Evolutionary conservation across 2,113 vertebrate genomes (phyloP).

Genomic region (Datnioides undecimradiatus): DNA sequence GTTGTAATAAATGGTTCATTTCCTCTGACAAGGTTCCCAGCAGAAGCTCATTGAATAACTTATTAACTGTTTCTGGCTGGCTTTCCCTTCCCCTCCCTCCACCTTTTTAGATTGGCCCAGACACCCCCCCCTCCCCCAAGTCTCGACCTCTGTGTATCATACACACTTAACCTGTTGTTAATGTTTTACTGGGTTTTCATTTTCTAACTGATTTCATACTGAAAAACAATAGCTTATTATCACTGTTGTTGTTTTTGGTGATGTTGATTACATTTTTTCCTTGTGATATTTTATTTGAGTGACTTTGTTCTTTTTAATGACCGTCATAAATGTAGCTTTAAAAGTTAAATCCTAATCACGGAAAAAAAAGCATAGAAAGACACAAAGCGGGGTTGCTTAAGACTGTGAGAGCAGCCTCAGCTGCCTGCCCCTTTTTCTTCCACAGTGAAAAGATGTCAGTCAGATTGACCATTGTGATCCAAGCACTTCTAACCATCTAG

Average conservation of each 20-base stretch:
- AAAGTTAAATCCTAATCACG: slow-evolving; percentile 59
- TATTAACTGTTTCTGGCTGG: slow-evolving; percentile 52
- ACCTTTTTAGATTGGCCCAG: slow-evolving; percentile 34
- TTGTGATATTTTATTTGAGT: slow-evolving; percentile 70
- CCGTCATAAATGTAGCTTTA: slow-evolving; percentile 76
- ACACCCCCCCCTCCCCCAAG: too few species aligned
- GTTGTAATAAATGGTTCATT: slow-evolving; percentile 42
- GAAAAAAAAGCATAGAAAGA: slow-evolving; percentile 43
- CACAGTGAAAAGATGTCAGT: slow-evolving; percentile 24
- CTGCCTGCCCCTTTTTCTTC: slow-evolving; percentile 1
- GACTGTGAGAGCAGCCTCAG: slow-evolving; percentile 9
- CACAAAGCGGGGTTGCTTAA: slow-evolving; percentile 11
- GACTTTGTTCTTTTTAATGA: slow-evolving; percentile 71
- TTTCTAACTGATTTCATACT: slow-evolving; percentile 74
- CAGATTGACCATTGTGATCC: slow-evolving; percentile 38
- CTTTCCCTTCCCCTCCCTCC: slow-evolving; percentile 39
- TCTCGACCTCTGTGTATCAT: slow-evolving; percentile 55
- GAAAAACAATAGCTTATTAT: slow-evolving; percentile 68
- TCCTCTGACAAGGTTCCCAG: slow-evolving; percentile 35
- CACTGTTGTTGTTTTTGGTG: slow-evolving; percentile 55
- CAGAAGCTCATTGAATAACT: slow-evolving; percentile 41
- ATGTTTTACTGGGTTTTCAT: slow-evolving; percentile 65
- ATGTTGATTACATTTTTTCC: slow-evolving; percentile 36
- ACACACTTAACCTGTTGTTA: slow-evolving; percentile 58
- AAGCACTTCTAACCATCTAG: slow-evolving; percentile 68